These are phyloP conservation scores for Steinernema scapterisci DNA, from an alignment of 2,888 invertebrate species.

Conservation along the genomic window DNA sequence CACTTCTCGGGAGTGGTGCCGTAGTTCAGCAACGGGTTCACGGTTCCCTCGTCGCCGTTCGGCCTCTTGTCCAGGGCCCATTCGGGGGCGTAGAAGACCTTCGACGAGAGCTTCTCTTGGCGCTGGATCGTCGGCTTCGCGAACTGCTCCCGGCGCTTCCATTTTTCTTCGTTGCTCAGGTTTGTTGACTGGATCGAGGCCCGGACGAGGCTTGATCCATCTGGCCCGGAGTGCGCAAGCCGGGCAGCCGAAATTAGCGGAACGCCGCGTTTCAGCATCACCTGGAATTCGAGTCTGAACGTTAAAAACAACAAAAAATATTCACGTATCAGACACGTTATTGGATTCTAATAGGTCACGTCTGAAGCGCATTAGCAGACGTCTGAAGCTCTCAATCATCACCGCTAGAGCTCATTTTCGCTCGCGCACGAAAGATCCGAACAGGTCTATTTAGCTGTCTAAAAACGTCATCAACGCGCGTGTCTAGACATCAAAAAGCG, in stretches of 20 bases:
- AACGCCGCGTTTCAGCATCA: constrained; percentile 22
- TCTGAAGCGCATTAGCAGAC: too few relatives aligned
- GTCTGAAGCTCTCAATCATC: too few relatives aligned
- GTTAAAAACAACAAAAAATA: not conserved
- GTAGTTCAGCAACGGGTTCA: constrained; percentile 54
- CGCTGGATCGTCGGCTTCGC: constrained; percentile 46
- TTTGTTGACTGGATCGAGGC: not conserved
- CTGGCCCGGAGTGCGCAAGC: not conserved
- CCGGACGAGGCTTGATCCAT: not conserved
- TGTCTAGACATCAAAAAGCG: too few relatives aligned
- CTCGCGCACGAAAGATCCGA: too few relatives aligned
- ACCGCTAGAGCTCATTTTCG: too few relatives aligned
- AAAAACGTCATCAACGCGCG: too few relatives aligned
- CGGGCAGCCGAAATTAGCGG: not conserved
- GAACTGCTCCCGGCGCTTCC: constrained; percentile 41
- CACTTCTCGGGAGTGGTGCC: constrained; percentile 67
- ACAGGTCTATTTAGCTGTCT: too few relatives aligned
- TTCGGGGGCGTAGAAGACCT: constrained; percentile 62
- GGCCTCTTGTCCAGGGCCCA: constrained; percentile 59
- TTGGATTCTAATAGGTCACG: too few relatives aligned
- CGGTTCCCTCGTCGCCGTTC: constrained; percentile 52
- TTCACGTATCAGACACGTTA: too few relatives aligned
- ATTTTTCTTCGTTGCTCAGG: constrained; percentile 33
- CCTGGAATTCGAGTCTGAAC: not conserved
- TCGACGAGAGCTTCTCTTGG: constrained; percentile 43